A percentile compares a stretch with the other conserved stretches of the same genome.
phyloP scores from a whole-genome alignment of 2,888 invertebrate genomes.

The Orthosia gothica region DNA sequence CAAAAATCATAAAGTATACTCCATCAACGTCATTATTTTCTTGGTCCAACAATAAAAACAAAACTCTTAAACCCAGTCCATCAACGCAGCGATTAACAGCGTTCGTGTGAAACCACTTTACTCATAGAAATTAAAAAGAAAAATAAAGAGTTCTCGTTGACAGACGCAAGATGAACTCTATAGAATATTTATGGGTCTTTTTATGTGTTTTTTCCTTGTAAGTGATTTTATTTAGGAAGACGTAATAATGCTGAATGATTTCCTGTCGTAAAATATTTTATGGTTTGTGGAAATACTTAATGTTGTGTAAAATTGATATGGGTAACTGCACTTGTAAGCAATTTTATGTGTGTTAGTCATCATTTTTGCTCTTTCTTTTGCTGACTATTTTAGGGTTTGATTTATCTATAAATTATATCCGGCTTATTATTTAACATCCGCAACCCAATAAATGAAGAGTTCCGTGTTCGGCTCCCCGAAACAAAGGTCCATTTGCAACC shows the following conservation, averaged over 20 bases:
- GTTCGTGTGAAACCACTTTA: conserved; percentile 36
- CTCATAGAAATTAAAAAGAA: conserved; percentile 28
- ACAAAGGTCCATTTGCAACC: too few species aligned
- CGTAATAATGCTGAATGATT: conserved; percentile 52
- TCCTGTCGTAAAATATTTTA: conserved; percentile 60
- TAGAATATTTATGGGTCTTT: conserved; percentile 42
- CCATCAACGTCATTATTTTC: neutral
- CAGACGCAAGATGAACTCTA: conserved; percentile 38
- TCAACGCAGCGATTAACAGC: conserved; percentile 16
- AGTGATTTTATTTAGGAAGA: conserved; percentile 37
- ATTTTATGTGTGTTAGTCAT: neutral
- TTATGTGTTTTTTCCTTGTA: conserved; percentile 39
- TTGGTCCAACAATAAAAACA: neutral
- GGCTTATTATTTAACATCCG: neutral
- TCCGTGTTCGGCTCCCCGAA: too few species aligned
- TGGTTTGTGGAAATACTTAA: conserved; percentile 26
- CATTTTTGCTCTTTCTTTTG: neutral
- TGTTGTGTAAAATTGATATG: conserved; percentile 24
- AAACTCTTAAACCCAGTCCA: conserved; percentile 10
- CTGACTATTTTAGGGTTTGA: too few species aligned
- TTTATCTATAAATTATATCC: neutral
- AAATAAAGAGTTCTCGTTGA: conserved; percentile 49
- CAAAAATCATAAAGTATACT: neutral
- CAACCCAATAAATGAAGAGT: neutral
- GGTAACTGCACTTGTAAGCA: conserved; percentile 5